Evolutionary conservation across 2,888 invertebrate species (phyloP).

Genomic region (Drosophila anceps): DNA sequence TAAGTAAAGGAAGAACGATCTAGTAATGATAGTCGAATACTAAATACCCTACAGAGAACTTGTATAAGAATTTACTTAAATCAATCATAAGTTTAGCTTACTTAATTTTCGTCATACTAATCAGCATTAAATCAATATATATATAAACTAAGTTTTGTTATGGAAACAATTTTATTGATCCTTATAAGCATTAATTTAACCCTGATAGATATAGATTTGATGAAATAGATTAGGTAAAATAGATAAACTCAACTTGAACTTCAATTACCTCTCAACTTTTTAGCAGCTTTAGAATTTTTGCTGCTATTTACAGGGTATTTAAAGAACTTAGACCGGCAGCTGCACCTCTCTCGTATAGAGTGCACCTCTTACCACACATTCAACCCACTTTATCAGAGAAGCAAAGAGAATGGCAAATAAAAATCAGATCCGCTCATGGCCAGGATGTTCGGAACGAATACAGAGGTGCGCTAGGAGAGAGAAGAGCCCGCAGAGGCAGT

Average conservation of each 20-base stretch:
- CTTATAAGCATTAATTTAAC: too few relatives aligned
- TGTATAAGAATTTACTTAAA: neutral
- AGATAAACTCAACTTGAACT: neutral
- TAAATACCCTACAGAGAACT: neutral
- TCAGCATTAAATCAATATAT: too few relatives aligned
- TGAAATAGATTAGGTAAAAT: too few relatives aligned
- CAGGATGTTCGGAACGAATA: constrained; percentile 12
- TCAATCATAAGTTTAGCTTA: too few relatives aligned
- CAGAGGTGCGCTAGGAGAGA: neutral
- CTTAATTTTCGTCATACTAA: too few relatives aligned
- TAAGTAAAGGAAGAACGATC: constrained; percentile 6
- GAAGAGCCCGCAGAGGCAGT: neutral
- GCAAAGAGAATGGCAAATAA: constrained; percentile 71
- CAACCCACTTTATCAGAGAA: constrained; percentile 19
- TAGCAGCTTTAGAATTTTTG: neutral
- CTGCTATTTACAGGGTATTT: constrained; percentile 28
- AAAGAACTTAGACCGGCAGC: constrained; percentile 17
- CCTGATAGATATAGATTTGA: too few relatives aligned
- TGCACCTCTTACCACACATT: neutral
- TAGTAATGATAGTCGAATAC: too few relatives aligned
- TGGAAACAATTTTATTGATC: too few relatives aligned
- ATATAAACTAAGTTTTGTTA: too few relatives aligned
- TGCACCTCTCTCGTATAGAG: neutral
- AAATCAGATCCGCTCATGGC: constrained; percentile 57
- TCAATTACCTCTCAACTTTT: neutral